A percentile compares a stretch with the other conserved stretches of the same genome.
These are phyloP conservation scores for Fragariocoptes setiger DNA, from an alignment of 1,140 invertebrate species.

Conservation along the genomic window DNA sequence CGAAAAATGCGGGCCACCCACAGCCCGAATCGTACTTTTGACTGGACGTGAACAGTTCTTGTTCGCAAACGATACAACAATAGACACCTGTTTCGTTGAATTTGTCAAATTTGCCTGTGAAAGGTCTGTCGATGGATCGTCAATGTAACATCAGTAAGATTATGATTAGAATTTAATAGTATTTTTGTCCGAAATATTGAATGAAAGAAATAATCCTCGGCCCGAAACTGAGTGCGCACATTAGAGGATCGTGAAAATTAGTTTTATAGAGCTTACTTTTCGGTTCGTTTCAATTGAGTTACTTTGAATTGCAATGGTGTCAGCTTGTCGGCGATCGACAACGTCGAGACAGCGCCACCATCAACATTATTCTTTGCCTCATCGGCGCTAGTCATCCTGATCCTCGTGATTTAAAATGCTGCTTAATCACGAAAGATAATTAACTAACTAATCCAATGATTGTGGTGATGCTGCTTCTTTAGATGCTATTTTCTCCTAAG, in stretches of 20 bases:
- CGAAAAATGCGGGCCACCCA: constrained; percentile 16
- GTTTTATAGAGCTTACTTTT: constrained; percentile 27
- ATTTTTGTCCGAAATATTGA: neutral
- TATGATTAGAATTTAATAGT: neutral
- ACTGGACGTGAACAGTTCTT: constrained; percentile 7
- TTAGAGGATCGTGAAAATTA: too few species aligned
- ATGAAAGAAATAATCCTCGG: neutral
- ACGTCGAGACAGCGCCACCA: too few species aligned
- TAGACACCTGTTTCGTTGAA: constrained; percentile 6
- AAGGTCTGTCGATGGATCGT: too few species aligned
- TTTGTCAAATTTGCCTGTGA: constrained; percentile 3
- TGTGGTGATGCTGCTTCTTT: too few species aligned
- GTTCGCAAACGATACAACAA: constrained; percentile 8
- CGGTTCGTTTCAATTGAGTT: constrained; percentile 77
- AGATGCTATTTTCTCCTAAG: too few species aligned
- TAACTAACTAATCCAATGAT: too few species aligned
- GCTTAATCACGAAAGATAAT: too few species aligned
- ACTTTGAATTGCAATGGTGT: constrained; percentile 72
- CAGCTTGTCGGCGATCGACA: too few species aligned
- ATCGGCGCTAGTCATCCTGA: too few species aligned
- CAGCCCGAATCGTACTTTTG: constrained; percentile 8
- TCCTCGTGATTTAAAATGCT: too few species aligned
- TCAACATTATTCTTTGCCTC: too few species aligned
- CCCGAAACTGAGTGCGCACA: too few species aligned
- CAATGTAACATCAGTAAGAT: neutral